Evolutionary conservation across 2,888 invertebrate species (phyloP).

Genomic region (Dynastes grantii): DNA sequence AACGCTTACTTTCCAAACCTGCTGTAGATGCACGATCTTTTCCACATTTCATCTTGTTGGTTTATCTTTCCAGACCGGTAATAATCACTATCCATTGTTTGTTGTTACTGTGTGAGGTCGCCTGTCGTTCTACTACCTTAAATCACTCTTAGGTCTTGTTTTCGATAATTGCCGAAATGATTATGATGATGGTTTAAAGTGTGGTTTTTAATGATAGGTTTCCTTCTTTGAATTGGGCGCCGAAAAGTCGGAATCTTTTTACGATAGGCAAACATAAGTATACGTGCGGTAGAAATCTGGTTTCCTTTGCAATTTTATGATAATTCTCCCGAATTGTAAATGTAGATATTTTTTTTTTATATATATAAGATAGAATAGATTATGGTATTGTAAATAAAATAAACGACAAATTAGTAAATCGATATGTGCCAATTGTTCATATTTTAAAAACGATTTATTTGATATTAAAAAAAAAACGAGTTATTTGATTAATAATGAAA

Average conservation of each 20-base stretch:
- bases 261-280: background rate
- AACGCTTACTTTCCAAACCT: too few relatives aligned
- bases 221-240: constrained; percentile 33
- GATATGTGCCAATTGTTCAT: too few relatives aligned
- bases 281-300: background rate
- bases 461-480: too few relatives aligned
- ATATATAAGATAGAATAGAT: too few relatives aligned
- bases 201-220: constrained; percentile 46
- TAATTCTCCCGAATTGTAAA: background rate
- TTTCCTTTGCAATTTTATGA: constrained; percentile 14
- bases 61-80: too few relatives aligned
- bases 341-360: too few relatives aligned
- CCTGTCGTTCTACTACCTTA: constrained; percentile 28
- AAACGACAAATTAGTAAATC: too few relatives aligned
- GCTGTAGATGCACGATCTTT: too few relatives aligned
- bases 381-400: too few relatives aligned
- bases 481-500: too few relatives aligned
- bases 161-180: constrained; percentile 32
- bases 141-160: constrained; percentile 29
- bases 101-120: constrained; percentile 16
- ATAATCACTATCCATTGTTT: constrained; percentile 22
- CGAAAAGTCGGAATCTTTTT: constrained; percentile 35
- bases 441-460: too few relatives aligned
- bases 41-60: too few relatives aligned
- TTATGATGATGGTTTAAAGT: constrained; percentile 16